Conservation (phyloP, 2,797 vertebrate genomes). For the Molossus molossus region DNA sequence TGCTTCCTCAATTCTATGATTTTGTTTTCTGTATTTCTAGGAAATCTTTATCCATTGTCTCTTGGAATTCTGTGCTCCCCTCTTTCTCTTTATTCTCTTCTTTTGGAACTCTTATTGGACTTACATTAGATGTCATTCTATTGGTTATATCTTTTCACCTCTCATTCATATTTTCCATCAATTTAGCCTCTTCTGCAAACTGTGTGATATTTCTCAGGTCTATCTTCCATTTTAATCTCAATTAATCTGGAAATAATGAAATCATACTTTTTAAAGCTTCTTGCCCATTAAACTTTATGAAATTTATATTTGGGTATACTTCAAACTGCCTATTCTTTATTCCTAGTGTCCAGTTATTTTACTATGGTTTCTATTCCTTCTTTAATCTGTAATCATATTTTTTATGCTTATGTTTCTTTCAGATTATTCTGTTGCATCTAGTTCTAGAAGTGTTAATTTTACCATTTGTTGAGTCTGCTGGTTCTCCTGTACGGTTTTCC, state of each 20-base stretch:
- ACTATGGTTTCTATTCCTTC: neutral
- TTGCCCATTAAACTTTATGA: neutral
- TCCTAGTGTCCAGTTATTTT: neutral
- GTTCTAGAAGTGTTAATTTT: slow-evolving; percentile 31
- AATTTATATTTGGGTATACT: neutral
- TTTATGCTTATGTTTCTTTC: slow-evolving; percentile 27
- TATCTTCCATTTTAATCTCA: slow-evolving; percentile 1
- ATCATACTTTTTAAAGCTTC: neutral
- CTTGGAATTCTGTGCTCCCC: neutral
- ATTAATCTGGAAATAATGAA: slow-evolving; percentile 28
- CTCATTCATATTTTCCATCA: neutral
- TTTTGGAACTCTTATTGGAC: neutral
- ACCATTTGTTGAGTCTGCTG: neutral
- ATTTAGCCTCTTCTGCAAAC: neutral
- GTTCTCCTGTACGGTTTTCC: neutral
- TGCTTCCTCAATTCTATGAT: neutral
- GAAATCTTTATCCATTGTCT: neutral
- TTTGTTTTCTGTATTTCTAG: slow-evolving; percentile 12
- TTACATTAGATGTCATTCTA: neutral
- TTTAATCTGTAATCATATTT: neutral
- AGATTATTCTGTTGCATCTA: slow-evolving; percentile 8
- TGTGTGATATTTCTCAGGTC: neutral
- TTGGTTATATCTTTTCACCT: neutral
- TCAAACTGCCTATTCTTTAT: neutral
- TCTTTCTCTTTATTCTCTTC: slow-evolving; percentile 13